phyloP scores from a whole-genome alignment of 2,888 invertebrate species.

The Zaprionus obscuricornis region DNA sequence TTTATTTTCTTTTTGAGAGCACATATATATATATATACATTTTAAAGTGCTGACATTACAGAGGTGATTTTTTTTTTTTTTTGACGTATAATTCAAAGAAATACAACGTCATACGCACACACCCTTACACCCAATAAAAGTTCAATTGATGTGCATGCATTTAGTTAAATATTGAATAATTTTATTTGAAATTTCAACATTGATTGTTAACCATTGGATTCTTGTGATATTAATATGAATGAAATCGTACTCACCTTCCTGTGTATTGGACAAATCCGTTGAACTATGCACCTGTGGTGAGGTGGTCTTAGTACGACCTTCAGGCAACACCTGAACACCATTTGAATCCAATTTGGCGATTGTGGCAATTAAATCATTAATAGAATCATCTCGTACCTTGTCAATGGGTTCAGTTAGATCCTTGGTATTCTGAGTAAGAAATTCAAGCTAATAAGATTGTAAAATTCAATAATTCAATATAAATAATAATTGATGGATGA shows the following conservation, averaged over 20 bases:
- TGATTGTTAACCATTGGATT: too few relatives aligned
- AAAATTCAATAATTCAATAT: not conserved
- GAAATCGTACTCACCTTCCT: constrained; percentile 82
- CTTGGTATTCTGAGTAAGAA: constrained; percentile 84
- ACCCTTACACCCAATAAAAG: constrained; percentile 20
- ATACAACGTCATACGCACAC: constrained; percentile 18
- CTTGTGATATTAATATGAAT: not conserved
- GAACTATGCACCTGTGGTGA: constrained; percentile 90
- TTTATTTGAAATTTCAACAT: too few relatives aligned
- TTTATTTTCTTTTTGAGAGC: too few relatives aligned
- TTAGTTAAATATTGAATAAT: not conserved
- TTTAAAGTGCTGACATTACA: too few relatives aligned
- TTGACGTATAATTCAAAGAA: too few relatives aligned
- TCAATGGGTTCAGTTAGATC: constrained; percentile 89
- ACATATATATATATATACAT: not conserved
- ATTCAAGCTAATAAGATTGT: not conserved
- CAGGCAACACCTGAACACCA: constrained; percentile 90
- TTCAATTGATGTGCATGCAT: constrained; percentile 1
- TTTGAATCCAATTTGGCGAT: constrained; percentile 94
- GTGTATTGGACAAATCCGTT: constrained; percentile 86
- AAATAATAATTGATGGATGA: not conserved
- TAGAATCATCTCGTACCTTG: constrained; percentile 92
- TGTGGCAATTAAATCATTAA: constrained; percentile 93
- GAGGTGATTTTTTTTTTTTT: too few relatives aligned
- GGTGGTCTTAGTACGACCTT: constrained; percentile 84